A percentile compares a stretch with the other conserved stretches of the same genome.
Evolutionary conservation across 2,888 invertebrate species (phyloP).

Genomic region (Heliconius ethilla): DNA sequence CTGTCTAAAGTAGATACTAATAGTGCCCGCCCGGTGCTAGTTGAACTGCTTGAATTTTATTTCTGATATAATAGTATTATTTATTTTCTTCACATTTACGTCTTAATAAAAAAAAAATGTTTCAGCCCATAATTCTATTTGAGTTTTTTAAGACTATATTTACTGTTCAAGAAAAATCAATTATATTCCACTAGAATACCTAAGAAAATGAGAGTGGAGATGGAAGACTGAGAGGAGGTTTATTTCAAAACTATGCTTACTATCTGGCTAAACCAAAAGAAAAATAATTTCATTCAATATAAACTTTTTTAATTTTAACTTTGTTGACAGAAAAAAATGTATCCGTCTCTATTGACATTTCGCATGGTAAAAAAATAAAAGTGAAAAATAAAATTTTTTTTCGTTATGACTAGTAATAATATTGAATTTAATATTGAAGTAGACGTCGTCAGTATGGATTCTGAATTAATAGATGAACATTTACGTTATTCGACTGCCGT

Average conservation of each 20-base stretch:
- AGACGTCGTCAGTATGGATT: slow-evolving; percentile 54
- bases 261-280: neutral
- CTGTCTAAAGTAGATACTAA: neutral
- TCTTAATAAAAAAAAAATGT: no score
- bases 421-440: slow-evolving; percentile 50
- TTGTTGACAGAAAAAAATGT: slow-evolving; percentile 38
- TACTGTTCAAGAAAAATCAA: neutral
- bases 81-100: no score
- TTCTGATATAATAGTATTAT: no score
- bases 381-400: neutral
- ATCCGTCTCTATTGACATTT: slow-evolving; percentile 40
- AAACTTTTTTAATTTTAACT: slow-evolving; percentile 8
- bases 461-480: slow-evolving; percentile 57
- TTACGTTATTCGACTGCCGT: slow-evolving; percentile 58
- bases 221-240: no score
- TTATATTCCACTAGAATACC: neutral
- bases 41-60: no score
- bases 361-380: neutral
- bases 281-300: neutral
- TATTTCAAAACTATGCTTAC: no score
- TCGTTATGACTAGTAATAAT: slow-evolving; percentile 37
- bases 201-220: no score
- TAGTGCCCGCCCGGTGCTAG: neutral
- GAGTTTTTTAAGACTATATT: neutral
- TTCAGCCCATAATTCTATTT: no score